A percentile compares a stretch with the other conserved stretches of the same genome.
Evolutionary conservation across 2,113 vertebrate genomes (phyloP).

Genomic region (Corynorhinus townsendii): DNA sequence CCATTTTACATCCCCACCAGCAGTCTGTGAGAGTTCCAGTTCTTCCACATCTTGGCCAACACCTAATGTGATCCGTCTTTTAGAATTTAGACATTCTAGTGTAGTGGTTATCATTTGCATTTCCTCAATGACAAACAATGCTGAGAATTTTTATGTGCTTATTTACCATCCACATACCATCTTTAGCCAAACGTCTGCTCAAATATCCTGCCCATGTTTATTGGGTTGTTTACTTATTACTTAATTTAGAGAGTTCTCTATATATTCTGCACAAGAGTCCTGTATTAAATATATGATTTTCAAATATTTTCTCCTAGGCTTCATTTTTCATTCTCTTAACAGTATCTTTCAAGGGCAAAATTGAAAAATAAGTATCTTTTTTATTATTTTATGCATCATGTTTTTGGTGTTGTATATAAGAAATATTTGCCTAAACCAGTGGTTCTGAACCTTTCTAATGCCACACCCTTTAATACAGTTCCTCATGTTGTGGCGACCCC

Average conservation of each 20-base stretch:
- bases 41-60: not conserved
- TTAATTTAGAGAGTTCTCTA: not conserved
- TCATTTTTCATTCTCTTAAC: not conserved
- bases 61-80: not conserved
- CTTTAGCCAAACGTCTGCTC: not conserved
- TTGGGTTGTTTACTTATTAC: not conserved
- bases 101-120: not conserved
- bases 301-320: not conserved
- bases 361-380: not conserved
- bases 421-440: not conserved
- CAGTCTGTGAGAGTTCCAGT: fast-evolving
- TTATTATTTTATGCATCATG: not conserved
- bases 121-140: not conserved
- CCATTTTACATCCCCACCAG: not conserved
- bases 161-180: not conserved
- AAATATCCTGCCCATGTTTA: not conserved
- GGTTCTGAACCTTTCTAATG: no score
- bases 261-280: not conserved
- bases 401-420: not conserved
- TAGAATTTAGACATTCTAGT: not conserved
- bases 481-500: no score
- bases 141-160: not conserved
- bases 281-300: not conserved
- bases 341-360: not conserved
- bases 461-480: no score